Evolutionary conservation across 2,888 invertebrate species (phyloP).

Genomic region (Dichetophora obliterata): DNA sequence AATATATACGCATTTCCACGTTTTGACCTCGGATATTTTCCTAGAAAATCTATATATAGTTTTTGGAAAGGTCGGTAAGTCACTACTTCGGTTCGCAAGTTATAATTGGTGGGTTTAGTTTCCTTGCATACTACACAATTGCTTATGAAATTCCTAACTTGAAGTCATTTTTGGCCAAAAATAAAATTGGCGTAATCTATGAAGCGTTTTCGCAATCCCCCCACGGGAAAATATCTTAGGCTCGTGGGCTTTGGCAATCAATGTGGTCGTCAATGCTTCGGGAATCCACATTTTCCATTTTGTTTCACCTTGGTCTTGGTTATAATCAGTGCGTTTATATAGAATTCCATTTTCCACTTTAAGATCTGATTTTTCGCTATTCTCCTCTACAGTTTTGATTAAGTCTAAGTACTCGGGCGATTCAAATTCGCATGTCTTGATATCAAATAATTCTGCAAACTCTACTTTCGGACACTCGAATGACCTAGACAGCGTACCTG

Average conservation of each 20-base stretch:
- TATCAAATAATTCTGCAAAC: not conserved
- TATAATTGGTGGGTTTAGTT: conserved; percentile 9
- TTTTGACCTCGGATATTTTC: too few relatives aligned
- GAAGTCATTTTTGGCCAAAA: conserved; percentile 6
- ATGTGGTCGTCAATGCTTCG: not conserved
- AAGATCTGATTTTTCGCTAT: conserved; percentile 42
- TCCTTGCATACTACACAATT: conserved; percentile 33
- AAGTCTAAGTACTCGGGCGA: conserved; percentile 17
- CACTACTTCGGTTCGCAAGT: not conserved
- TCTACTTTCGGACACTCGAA: not conserved
- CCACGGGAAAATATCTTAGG: conserved; percentile 13
- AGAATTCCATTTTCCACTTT: conserved; percentile 11
- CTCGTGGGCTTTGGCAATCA: conserved; percentile 33
- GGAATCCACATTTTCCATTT: conserved; percentile 38
- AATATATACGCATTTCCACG: too few relatives aligned
- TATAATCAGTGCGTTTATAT: not conserved
- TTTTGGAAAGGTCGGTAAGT: conserved; percentile 40
- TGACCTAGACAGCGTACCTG: conserved; percentile 15
- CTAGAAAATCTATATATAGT: conserved; percentile 37
- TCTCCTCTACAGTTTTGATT: too few relatives aligned
- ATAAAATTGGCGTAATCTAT: conserved; percentile 21
- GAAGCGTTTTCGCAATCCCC: conserved; percentile 26
- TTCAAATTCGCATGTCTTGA: conserved; percentile 25
- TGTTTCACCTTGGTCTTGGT: conserved; percentile 1
- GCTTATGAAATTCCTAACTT: conserved; percentile 13